These are phyloP conservation scores for Drosophila pruinosa DNA, from an alignment of 1,140 invertebrate genomes.

Conservation along the genomic window DNA sequence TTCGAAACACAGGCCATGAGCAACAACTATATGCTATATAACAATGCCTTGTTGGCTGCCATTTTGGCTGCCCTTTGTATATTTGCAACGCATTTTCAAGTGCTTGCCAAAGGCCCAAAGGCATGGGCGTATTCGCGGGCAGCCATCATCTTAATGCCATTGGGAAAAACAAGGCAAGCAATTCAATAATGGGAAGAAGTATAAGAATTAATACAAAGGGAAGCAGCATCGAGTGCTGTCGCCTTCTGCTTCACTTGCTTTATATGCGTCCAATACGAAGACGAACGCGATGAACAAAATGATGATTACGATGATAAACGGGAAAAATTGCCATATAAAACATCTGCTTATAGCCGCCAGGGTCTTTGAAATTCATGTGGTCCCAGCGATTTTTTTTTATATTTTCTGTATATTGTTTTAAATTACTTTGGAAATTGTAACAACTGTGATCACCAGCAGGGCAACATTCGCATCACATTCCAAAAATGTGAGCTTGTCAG, in stretches of 20 bases:
- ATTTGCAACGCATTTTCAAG: conserved; percentile 65
- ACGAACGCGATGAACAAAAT: conserved; percentile 11
- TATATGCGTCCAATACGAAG: conserved; percentile 20
- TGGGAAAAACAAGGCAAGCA: conserved; percentile 20
- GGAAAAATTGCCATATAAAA: conserved; percentile 9
- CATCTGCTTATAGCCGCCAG: conserved; percentile 27
- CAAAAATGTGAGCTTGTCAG: not conserved
- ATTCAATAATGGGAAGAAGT: conserved; percentile 70
- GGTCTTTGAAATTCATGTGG: conserved; percentile 9
- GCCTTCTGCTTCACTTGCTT: conserved; percentile 30
- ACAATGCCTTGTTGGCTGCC: conserved; percentile 25
- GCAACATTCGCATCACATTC: conserved; percentile 1
- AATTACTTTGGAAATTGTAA: conserved; percentile 55
- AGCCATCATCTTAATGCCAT: not conserved
- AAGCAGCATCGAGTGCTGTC: conserved; percentile 27
- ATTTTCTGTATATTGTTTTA: conserved; percentile 53
- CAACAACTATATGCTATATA: not conserved
- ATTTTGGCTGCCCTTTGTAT: conserved; percentile 66
- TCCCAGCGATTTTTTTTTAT: conserved; percentile 9
- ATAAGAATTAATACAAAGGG: conserved; percentile 75
- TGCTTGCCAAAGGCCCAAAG: conserved; percentile 8
- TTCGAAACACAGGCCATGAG: conserved; percentile 23
- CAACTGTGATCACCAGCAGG: conserved; percentile 58
- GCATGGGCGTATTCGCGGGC: conserved; percentile 1
- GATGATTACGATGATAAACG: conserved; percentile 3